These are phyloP conservation scores for Cardiocondyla obscurior DNA, from an alignment of 1,140 invertebrate species.

Conservation along the genomic window DNA sequence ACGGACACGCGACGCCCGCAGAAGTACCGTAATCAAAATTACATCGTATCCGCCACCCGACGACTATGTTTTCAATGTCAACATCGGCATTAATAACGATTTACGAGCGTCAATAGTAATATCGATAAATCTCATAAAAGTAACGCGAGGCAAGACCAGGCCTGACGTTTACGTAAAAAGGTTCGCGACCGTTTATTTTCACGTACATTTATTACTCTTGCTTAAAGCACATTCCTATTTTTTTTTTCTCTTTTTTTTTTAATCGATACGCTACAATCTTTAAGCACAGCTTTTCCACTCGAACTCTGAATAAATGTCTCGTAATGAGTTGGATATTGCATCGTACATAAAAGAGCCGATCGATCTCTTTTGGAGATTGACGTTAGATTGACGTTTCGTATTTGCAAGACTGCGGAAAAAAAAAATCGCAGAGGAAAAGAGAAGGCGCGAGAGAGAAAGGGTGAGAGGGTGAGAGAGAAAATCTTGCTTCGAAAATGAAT, in stretches of 20 bases:
- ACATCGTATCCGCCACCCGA: neutral
- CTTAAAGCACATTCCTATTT: neutral
- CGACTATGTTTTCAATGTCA: neutral
- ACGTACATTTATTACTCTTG: neutral
- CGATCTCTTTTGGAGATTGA: neutral
- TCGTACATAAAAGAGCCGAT: neutral
- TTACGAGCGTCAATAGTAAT: neutral
- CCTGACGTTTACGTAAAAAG: neutral
- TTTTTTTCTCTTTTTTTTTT: no score
- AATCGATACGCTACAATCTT: neutral
- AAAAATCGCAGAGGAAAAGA: neutral
- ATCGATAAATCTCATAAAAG: neutral
- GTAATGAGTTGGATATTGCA: neutral
- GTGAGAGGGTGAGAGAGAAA: neutral
- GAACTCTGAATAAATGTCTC: conserved; percentile 5
- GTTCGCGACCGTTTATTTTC: neutral
- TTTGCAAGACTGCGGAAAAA: neutral
- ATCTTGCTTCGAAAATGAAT: conserved; percentile 38
- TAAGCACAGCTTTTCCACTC: neutral
- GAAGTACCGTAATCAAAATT: conserved; percentile 9
- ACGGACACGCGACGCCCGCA: neutral
- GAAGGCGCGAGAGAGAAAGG: neutral
- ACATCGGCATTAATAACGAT: neutral
- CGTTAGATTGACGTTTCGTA: conserved; percentile 8
- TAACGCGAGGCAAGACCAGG: neutral